Conservation (phyloP, 2,113 vertebrate genomes). For the Acrocephalus kingi region DNA sequence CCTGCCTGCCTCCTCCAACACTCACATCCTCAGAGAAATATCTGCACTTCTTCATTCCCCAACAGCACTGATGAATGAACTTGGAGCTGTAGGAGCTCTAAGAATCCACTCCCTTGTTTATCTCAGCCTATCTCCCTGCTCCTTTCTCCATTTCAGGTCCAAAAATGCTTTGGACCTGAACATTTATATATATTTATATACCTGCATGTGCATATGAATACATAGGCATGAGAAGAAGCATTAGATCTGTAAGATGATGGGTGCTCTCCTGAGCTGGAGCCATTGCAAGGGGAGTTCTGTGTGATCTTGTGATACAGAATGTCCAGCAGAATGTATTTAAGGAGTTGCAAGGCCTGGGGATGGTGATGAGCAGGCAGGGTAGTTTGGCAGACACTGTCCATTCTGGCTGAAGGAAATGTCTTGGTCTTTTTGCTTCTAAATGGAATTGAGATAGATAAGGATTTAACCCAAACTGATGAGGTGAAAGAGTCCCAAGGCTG, state of each 20-base stretch:
- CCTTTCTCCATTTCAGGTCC: too few relatives aligned
- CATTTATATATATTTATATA: background rate
- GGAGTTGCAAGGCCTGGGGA: background rate
- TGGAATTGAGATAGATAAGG: background rate
- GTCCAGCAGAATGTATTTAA: background rate
- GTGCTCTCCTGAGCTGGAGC: background rate
- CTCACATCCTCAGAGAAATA: background rate
- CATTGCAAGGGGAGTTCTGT: accelerated
- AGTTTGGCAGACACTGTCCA: background rate
- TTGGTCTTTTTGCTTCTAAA: background rate
- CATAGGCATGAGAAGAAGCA: background rate
- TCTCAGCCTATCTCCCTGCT: background rate
- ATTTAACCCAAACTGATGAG: background rate
- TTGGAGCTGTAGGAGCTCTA: background rate
- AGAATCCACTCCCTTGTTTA: background rate
- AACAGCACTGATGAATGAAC: background rate
- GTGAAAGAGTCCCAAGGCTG: background rate
- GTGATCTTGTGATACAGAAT: background rate
- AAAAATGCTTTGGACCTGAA: background rate
- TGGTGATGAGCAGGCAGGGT: background rate
- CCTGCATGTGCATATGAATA: too few relatives aligned
- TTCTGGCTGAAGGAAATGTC: background rate
- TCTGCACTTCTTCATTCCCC: background rate
- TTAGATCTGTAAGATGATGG: background rate
- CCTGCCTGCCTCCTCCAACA: background rate